A percentile compares a stretch with the other conserved stretches of the same genome.
phyloP scores from a whole-genome alignment of 2,113 vertebrate genomes.

The Hyaena hyaena region DNA sequence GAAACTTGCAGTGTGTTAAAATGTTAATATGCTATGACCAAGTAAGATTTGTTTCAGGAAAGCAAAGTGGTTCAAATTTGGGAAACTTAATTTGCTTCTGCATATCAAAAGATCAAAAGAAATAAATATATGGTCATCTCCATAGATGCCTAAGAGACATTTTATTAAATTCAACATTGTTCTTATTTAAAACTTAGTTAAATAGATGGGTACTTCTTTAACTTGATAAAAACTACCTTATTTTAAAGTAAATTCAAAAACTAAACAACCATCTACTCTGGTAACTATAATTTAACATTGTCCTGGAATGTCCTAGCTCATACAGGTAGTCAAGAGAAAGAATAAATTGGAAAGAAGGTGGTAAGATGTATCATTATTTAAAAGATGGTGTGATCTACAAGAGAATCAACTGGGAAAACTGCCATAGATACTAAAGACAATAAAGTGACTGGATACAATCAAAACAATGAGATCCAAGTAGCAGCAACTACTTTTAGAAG shows the following conservation, averaged over 20 bases:
- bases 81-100: not conserved
- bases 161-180: constrained; percentile 32
- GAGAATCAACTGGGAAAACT: not conserved
- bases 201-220: not conserved
- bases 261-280: not conserved
- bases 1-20: not conserved
- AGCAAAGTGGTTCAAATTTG: not conserved
- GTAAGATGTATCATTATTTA: not conserved
- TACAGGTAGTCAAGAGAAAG: not conserved
- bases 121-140: not conserved
- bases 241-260: constrained; percentile 54
- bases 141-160: not conserved
- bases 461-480: not conserved
- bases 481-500: not conserved
- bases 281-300: not conserved
- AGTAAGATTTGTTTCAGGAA: constrained; percentile 20
- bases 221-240: not conserved
- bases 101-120: not conserved
- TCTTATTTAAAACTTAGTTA: constrained; percentile 27
- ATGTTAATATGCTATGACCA: not conserved
- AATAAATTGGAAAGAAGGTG: not conserved
- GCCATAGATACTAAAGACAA: not conserved
- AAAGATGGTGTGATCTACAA: not conserved
- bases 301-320: not conserved
- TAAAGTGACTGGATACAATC: not conserved